Conservation (phyloP, 2,888 invertebrate species). For the Xylocampa areola region DNA sequence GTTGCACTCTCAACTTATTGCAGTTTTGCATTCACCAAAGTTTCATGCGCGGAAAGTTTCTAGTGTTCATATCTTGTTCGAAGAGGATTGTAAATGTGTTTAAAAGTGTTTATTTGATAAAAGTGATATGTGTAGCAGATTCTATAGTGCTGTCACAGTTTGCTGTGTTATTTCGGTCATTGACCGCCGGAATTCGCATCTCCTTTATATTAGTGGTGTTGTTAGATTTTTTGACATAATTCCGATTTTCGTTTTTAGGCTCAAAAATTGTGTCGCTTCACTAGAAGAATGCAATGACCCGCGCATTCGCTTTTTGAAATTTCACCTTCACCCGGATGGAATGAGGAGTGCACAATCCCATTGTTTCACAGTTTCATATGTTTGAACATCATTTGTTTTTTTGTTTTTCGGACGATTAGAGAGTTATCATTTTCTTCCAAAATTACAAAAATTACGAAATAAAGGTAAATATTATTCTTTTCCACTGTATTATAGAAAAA, state of each 20-base stretch:
- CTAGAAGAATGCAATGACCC: slow-evolving; percentile 85
- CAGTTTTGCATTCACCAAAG: slow-evolving; percentile 88
- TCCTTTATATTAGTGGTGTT: slow-evolving; percentile 80
- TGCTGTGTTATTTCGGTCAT: slow-evolving; percentile 89
- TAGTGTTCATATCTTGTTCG: slow-evolving; percentile 77
- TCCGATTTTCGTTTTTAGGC: slow-evolving; percentile 83
- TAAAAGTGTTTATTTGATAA: slow-evolving; percentile 80
- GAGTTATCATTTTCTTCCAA: slow-evolving; percentile 88
- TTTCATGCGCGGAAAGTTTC: slow-evolving; percentile 88
- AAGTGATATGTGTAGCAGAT: slow-evolving; percentile 84
- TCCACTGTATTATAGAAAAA: slow-evolving; percentile 50
- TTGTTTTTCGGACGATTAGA: slow-evolving; percentile 90
- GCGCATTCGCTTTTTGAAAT: slow-evolving; percentile 88
- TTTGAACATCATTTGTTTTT: slow-evolving; percentile 90
- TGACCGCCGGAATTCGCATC: slow-evolving; percentile 89
- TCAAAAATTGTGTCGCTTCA: slow-evolving; percentile 81
- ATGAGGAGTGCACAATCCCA: slow-evolving; percentile 88
- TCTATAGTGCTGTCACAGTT: slow-evolving; percentile 82
- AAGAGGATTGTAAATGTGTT: slow-evolving; percentile 80
- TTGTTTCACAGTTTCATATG: slow-evolving; percentile 89
- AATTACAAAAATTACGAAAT: slow-evolving; percentile 89
- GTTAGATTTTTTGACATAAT: slow-evolving; percentile 77
- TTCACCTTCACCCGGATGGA: slow-evolving; percentile 86
- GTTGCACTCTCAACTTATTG: slow-evolving; percentile 90
- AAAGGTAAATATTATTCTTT: slow-evolving; percentile 85